phyloP scores from a whole-genome alignment of 2,113 vertebrate genomes.

The Pituophis catenifer region DNA sequence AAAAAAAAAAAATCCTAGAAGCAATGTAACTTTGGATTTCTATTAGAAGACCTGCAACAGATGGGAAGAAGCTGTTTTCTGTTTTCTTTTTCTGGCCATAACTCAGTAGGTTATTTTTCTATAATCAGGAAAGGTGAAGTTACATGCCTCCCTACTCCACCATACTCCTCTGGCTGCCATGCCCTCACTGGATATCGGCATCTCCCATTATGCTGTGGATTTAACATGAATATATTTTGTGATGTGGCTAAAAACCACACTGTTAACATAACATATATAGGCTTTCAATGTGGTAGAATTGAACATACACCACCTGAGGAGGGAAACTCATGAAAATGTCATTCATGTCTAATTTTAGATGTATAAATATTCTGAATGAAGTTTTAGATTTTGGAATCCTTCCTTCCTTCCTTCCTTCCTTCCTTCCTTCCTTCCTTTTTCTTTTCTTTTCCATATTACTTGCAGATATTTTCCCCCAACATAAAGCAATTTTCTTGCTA shows the following conservation, averaged over 20 bases:
- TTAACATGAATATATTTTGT: not conserved
- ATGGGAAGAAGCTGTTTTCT: not conserved
- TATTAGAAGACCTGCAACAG: not conserved
- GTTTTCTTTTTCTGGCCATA: not conserved
- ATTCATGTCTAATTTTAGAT: not conserved
- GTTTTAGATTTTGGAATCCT: not conserved
- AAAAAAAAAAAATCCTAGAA: not conserved
- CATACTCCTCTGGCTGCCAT: not conserved
- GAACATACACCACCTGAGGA: not conserved
- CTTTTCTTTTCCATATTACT: not conserved
- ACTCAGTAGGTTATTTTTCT: not conserved
- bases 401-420: not conserved
- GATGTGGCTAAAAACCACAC: not conserved
- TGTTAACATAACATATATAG: not conserved
- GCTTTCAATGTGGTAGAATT: not conserved
- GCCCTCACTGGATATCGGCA: not conserved
- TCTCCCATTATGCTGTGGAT: not conserved
- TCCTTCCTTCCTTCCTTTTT: not conserved
- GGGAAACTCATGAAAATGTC: not conserved
- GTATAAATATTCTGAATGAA: not conserved
- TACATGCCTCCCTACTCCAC: not conserved
- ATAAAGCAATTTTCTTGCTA: not conserved
- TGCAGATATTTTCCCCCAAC: not conserved
- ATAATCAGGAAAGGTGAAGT: not conserved
- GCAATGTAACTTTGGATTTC: not conserved